Conservation (phyloP, 2,113 vertebrate genomes). For the Ameiurus melas region DNA sequence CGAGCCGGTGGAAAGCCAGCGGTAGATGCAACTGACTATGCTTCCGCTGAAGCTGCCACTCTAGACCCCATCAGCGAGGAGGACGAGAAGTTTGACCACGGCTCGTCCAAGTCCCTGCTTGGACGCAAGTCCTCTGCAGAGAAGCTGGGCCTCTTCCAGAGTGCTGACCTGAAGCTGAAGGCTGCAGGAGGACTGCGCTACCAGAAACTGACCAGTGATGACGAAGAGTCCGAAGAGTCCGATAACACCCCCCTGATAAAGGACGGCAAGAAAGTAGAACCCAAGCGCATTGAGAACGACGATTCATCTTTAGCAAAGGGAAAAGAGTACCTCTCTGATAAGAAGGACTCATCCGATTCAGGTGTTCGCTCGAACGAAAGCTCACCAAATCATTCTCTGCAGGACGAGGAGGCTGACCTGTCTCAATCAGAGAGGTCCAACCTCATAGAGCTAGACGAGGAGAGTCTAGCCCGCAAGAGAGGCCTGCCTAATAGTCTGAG, state of each 20-base stretch:
- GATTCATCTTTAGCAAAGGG: conserved; percentile 82
- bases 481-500: conserved; percentile 84
- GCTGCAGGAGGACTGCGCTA: conserved; percentile 80
- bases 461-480: conserved; percentile 70
- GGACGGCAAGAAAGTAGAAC: conserved; percentile 78
- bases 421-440: conserved; percentile 72
- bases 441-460: conserved; percentile 86
- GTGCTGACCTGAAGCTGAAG: conserved; percentile 88
- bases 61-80: conserved; percentile 96
- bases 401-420: conserved; percentile 85
- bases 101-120: conserved; percentile 80
- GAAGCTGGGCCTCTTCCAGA: conserved; percentile 84
- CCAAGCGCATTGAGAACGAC: conserved; percentile 66
- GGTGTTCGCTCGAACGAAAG: conserved; percentile 93
- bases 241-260: conserved; percentile 87
- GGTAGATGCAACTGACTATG: conserved; percentile 78
- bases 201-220: conserved; percentile 93
- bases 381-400: conserved; percentile 94
- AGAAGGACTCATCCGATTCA: conserved; percentile 96
- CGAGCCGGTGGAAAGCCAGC: conserved; percentile 65
- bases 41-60: conserved; percentile 76
- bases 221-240: conserved; percentile 93
- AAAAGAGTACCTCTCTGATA: conserved; percentile 91
- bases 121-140: conserved; percentile 78
- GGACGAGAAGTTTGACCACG: conserved; percentile 90